A percentile compares a stretch with the other conserved stretches of the same genome.
Conservation (phyloP, 2,113 vertebrate genomes). For the Puntigrus tetrazona region DNA sequence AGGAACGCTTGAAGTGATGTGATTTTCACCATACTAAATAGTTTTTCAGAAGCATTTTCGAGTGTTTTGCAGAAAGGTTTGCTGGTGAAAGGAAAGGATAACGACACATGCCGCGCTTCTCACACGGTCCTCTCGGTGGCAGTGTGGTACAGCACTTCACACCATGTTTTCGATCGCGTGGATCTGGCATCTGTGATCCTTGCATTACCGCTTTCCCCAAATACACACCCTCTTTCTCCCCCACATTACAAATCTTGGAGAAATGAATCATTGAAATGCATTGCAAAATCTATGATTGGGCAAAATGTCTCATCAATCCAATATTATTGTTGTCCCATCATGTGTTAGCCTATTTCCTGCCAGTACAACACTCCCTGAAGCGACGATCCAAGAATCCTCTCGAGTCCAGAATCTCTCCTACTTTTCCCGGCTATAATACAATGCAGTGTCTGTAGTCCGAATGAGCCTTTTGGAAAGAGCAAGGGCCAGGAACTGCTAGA, state of each 20-base stretch:
- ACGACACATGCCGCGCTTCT: background rate
- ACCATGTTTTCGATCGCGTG: background rate
- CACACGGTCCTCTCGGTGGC: constrained; percentile 38
- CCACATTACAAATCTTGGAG: constrained; percentile 36
- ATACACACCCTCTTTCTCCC: constrained; percentile 40
- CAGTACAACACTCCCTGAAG: constrained; percentile 9
- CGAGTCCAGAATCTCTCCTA: constrained; percentile 6
- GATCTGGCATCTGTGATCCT: constrained; percentile 44
- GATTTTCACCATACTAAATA: background rate
- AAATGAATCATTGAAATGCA: constrained; percentile 52
- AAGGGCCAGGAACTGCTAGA: constrained; percentile 3
- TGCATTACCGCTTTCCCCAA: background rate
- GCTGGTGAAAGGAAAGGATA: background rate
- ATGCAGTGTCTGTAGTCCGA: constrained; percentile 23
- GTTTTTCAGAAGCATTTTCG: background rate
- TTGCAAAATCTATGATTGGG: constrained; percentile 41
- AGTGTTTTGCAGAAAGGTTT: background rate
- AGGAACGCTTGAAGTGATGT: background rate
- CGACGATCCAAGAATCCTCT: constrained; percentile 27
- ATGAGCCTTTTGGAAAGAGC: constrained; percentile 15
- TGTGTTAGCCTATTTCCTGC: constrained; percentile 12
- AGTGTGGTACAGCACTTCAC: constrained; percentile 54
- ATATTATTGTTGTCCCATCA: constrained; percentile 2
- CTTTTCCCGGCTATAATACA: background rate
- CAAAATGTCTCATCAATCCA: constrained; percentile 9